Evolutionary conservation across 2,888 invertebrate genomes (phyloP).

Genomic region (Druceiella hillmani): DNA sequence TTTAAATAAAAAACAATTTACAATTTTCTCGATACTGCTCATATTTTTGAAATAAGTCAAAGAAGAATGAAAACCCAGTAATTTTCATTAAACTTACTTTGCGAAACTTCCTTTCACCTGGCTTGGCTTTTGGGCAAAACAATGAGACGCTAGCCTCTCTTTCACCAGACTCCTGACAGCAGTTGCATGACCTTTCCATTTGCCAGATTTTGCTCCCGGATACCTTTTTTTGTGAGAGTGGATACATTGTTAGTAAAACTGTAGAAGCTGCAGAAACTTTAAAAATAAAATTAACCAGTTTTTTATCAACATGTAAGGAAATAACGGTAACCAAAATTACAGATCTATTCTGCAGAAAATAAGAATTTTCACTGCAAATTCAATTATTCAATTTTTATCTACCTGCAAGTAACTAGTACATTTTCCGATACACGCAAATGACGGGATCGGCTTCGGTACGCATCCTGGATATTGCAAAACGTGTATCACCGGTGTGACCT

Average conservation of each 20-base stretch:
- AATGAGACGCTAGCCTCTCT: constrained; percentile 84
- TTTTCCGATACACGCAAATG: constrained; percentile 86
- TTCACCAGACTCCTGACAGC: constrained; percentile 91
- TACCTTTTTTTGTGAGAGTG: no score
- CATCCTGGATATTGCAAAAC: constrained; percentile 88
- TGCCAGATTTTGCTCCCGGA: constrained; percentile 95
- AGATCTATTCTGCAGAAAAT: no score
- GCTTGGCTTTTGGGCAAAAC: constrained; percentile 84
- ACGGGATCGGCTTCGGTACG: constrained; percentile 88
- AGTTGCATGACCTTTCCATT: constrained; percentile 93
- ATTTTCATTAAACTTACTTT: constrained; percentile 55
- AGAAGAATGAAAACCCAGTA: no score
- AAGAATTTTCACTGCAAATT: no score
- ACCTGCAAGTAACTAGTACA: constrained; percentile 92
- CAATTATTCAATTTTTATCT: constrained; percentile 21
- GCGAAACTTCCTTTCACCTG: constrained; percentile 77
- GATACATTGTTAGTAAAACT: no score
- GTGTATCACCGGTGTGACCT: constrained; percentile 88
- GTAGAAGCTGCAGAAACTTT: no score
- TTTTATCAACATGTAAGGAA: no score
- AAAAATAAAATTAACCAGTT: no score
- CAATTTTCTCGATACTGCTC: no score
- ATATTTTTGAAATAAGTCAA: no score
- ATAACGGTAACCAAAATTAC: no score
- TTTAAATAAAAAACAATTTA: no score